Conservation (phyloP, 2,113 vertebrate genomes). For the Gavia stellata region DNA sequence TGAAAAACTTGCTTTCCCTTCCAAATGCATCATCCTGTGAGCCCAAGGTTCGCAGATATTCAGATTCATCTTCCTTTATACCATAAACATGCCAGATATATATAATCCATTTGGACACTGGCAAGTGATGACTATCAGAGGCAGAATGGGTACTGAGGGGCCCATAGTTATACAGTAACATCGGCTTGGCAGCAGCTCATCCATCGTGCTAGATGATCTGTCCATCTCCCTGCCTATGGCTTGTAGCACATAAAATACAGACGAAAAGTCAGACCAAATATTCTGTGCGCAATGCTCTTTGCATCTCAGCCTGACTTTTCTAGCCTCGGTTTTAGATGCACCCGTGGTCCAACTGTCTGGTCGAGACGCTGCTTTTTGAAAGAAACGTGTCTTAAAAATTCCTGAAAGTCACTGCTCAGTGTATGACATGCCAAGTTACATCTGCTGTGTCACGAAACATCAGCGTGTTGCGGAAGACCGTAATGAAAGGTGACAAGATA, state of each 20-base stretch:
- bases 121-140: conserved; percentile 60
- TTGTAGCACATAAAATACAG: conserved; percentile 11
- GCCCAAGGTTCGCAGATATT: conserved; percentile 50
- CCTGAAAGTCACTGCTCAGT: conserved; percentile 10
- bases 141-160: conserved; percentile 58
- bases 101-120: conserved; percentile 55
- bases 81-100: conserved; percentile 57
- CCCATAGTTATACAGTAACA: conserved; percentile 41
- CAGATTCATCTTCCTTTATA: conserved; percentile 57
- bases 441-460: conserved; percentile 44
- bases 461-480: not conserved
- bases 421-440: conserved; percentile 43
- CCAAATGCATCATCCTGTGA: conserved; percentile 28
- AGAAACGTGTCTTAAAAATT: not conserved
- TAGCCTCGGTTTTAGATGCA: not conserved
- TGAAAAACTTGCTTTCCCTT: conserved; percentile 40
- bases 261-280: not conserved
- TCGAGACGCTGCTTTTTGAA: not conserved
- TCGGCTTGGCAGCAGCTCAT: conserved; percentile 48
- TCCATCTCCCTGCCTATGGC: conserved; percentile 28
- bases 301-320: not conserved
- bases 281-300: not conserved
- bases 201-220: conserved; percentile 51
- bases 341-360: not conserved
- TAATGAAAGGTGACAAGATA: conserved; percentile 47